These are phyloP conservation scores for Acanthurus leucopareius DNA, from an alignment of 2,797 vertebrate species.

Conservation along the genomic window DNA sequence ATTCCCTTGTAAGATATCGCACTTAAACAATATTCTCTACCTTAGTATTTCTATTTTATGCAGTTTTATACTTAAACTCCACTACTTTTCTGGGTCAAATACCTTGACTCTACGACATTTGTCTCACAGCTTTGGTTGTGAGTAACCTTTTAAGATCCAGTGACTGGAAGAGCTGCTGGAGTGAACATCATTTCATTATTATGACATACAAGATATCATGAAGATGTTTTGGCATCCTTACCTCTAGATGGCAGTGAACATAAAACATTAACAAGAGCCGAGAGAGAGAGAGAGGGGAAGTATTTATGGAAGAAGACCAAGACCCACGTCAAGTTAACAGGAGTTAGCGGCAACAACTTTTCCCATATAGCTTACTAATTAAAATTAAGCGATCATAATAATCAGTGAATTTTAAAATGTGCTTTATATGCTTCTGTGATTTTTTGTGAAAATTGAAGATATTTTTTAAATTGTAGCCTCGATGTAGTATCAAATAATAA, in stretches of 20 bases:
- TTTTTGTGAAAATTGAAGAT: no score
- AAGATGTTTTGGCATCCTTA: neutral
- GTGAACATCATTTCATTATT: neutral
- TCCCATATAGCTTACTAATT: neutral
- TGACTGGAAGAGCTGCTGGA: no score
- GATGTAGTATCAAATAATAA: no score
- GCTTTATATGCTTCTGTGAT: no score
- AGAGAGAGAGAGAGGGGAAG: neutral
- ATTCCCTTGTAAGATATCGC: no score
- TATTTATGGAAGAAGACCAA: neutral
- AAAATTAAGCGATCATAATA: neutral
- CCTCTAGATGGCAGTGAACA: constrained; percentile 37
- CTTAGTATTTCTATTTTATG: no score
- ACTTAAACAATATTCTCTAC: no score
- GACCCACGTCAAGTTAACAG: no score
- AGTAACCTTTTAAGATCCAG: neutral
- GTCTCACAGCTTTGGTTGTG: neutral
- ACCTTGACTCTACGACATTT: neutral
- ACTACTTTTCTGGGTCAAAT: no score
- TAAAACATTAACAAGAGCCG: neutral
- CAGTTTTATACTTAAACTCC: no score
- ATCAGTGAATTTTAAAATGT: no score
- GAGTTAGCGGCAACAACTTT: neutral
- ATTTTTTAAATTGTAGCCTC: no score
- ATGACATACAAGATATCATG: neutral